Conservation (phyloP, 2,113 vertebrate genomes). For the Cavia porcellus region DNA sequence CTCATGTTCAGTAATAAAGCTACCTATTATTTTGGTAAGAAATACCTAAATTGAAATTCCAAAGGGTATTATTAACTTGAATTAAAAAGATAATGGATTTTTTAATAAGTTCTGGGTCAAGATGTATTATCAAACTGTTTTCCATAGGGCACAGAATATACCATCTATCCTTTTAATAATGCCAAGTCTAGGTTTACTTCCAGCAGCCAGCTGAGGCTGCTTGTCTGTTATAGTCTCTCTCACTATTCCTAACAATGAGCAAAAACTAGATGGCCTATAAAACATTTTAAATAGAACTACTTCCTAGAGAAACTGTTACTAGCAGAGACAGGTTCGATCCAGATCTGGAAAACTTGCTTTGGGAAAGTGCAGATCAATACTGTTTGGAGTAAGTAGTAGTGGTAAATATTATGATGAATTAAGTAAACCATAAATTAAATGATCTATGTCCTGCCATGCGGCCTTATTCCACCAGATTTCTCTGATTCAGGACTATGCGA, state of each 20-base stretch:
- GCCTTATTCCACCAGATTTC: conserved; percentile 75
- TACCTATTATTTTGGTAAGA: conserved; percentile 83
- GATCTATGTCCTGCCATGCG: conserved; percentile 66
- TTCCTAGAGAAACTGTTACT: conserved; percentile 83
- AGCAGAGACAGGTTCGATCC: conserved; percentile 84
- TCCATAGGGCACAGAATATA: conserved; percentile 82
- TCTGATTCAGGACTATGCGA: conserved; percentile 62
- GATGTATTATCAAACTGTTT: conserved; percentile 87
- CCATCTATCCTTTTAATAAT: conserved; percentile 79
- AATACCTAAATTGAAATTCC: conserved; percentile 85
- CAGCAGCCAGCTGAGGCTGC: conserved; percentile 89
- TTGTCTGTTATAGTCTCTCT: conserved; percentile 81
- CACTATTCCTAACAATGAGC: conserved; percentile 86
- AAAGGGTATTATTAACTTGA: conserved; percentile 85
- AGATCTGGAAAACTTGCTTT: conserved; percentile 77
- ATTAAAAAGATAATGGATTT: conserved; percentile 87
- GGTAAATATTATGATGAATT: conserved; percentile 76
- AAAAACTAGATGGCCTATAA: conserved; percentile 82
- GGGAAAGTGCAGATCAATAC: conserved; percentile 77
- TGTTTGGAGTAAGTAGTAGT: conserved; percentile 20
- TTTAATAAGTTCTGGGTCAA: conserved; percentile 88
- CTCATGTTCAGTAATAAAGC: conserved; percentile 74
- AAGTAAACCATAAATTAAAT: conserved; percentile 80
- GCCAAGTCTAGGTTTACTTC: conserved; percentile 77
- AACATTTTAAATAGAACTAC: conserved; percentile 86